These are phyloP conservation scores for Alauda arvensis DNA, from an alignment of 2,797 vertebrate species.

Conservation along the genomic window DNA sequence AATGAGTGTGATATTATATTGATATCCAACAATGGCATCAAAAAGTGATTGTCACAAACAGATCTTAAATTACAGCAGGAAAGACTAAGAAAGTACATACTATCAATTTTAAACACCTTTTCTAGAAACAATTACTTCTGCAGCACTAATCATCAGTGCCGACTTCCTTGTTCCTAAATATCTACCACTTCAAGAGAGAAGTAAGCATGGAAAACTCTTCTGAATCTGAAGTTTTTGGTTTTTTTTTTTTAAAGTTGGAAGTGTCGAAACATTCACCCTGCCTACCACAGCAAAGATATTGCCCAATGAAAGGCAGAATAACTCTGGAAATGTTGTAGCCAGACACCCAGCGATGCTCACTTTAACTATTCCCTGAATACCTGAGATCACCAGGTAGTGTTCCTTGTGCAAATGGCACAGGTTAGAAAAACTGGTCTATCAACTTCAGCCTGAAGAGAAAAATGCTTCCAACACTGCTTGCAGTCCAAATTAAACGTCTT, in stretches of 20 bases:
- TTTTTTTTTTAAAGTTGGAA: neutral
- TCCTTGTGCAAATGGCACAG: neutral
- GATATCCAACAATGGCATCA: neutral
- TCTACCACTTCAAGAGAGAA: neutral
- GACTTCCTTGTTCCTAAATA: neutral
- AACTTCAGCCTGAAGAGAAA: neutral
- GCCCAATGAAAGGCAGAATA: neutral
- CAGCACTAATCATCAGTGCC: neutral
- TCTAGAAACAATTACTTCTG: neutral
- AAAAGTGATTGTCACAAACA: neutral
- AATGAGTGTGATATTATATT: neutral
- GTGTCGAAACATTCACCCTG: neutral
- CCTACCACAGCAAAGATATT: neutral
- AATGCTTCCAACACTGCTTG: neutral
- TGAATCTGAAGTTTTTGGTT: neutral
- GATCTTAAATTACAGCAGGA: neutral
- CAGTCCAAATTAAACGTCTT: neutral
- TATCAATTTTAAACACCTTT: neutral
- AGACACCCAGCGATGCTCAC: neutral
- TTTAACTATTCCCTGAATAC: neutral
- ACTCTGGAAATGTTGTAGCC: fast-evolving
- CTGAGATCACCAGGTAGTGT: neutral
- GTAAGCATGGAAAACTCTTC: neutral
- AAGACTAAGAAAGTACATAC: neutral
- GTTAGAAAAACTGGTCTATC: slow-evolving; percentile 24